Base-by-base conservation (phyloP, 2,797 vertebrate genomes). In the Erethizon dorsatum region DNA sequence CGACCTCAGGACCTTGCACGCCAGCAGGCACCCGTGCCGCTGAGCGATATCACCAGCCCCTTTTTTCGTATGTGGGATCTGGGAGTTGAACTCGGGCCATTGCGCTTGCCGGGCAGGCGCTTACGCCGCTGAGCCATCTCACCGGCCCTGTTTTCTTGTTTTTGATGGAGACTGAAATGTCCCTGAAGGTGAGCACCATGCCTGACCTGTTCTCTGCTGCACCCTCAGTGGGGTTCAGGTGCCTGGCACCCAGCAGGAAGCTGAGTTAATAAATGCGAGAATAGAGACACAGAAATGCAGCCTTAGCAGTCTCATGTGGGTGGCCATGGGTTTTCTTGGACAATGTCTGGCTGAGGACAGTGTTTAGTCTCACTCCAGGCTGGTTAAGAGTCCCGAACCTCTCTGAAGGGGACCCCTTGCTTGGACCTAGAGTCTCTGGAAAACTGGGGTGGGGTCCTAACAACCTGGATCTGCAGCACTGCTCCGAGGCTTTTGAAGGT, bases 251-350 rank as follows among this genome's bases (percentile, higher is more conserved):
- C 33, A 14, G 61, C 0, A 56, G 37, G 37, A 41, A 41, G 85
- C 12, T n/a, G 37, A 63, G 6, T 75, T 77, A 79, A 22, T 31
- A 22, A 50, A 3, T 0, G 6, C 0, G 4, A 83, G 37, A 31
- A 37, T 4, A 26, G 5, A 85, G 82, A 88, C 2, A 0, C 2
- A 20, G 73, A n/a, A 14, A 4, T 13, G 26, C 57, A 6, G 45
- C 28, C 41, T 47, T 18, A 13, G 79, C 4, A 31, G 31, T 6
- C 37, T 71, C 37, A 8, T 0, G 3, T 0, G 45, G 47, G 17
- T 7, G 20, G 22, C 17, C 20, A 14, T 45, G 14, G 65, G 10
- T 59, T 84, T 94, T 50, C 92, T 22, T 37, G 17, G 78, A 75
- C 18, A 47, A 7, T 78, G 56, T 83, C 50, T 50, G 78, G 63